Evolutionary conservation across 2,113 vertebrate species (phyloP).

Genomic region (Alligator sinensis): DNA sequence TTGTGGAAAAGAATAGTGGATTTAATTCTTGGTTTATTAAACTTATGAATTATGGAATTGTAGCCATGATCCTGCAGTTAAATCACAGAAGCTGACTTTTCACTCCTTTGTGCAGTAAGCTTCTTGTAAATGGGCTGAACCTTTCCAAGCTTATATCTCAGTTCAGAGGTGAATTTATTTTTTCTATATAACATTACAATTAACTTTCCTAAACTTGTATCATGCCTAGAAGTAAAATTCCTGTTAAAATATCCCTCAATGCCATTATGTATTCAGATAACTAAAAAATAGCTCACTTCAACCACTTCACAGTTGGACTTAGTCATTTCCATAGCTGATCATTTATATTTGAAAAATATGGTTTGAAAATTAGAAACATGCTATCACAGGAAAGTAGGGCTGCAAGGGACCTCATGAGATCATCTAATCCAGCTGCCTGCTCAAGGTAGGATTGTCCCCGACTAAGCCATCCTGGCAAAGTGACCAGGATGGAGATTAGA

Average conservation of each 20-base stretch:
- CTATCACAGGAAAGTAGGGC: no score
- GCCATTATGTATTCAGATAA: neutral
- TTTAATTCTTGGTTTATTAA: neutral
- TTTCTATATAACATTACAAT: neutral
- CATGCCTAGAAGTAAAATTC: neutral
- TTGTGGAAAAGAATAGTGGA: neutral
- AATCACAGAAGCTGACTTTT: neutral
- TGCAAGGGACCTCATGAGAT: no score
- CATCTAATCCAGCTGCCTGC: no score
- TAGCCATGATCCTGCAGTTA: neutral
- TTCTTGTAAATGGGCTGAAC: no score
- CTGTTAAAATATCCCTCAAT: neutral
- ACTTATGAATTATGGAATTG: neutral
- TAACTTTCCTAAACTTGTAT: neutral
- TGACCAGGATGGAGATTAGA: no score
- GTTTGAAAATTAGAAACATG: no score
- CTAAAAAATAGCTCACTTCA: neutral
- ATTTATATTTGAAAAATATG: no score
- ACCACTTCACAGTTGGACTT: neutral
- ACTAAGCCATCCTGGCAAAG: no score
- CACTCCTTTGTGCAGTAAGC: neutral
- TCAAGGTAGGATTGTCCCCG: no score
- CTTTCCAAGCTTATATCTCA: neutral
- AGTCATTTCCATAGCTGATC: neutral
- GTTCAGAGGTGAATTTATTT: neutral